Evolutionary conservation across 2,888 invertebrate genomes (phyloP), one percentile per base, ranked within the genome.

Genomic region (Proisotoma minuta): DNA sequence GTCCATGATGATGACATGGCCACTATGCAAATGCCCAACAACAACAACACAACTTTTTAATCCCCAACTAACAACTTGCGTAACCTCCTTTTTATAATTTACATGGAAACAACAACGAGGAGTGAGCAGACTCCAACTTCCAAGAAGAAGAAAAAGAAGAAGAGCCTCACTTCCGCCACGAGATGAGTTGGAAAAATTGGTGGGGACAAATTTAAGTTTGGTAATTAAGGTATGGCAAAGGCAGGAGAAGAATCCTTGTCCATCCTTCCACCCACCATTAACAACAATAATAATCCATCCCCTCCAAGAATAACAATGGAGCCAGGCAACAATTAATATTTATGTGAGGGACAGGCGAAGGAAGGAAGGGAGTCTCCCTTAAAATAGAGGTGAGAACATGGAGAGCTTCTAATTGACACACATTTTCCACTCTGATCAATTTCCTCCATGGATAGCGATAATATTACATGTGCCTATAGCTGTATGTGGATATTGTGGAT

Each of bases 1-100:
- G 43, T 43, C 43, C 5, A 34, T 34, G 34, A 43, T 24, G 28
- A 54, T 54, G 53, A 54, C 53, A 54, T 54, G 29, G 53, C 53
- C 22, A 39, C 28, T 54, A 54, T 54, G 53, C 39, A 54, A 54
- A 54, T 54, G 18, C 20, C 18, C 43, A 34, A 43, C 43, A 43
- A 18, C 43, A 15, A 20, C 20, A 15, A 18, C 34, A 34, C 8
- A 34, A 34, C 34, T 34, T 34, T 34, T 10, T 10, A 34, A 8
- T 15, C 34, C 15, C 15, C 15, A 10, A 10, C 34, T 15, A 10
- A 10, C 15, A 15, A 15, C 8, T 34, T 34, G 15, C 15, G 34
- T 15, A 8, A 34, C 15, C 34, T 34, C 8, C 34, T 34, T 15
- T 34, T 10, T 34, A 34, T 34, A 34, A 10, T 34, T 10, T 15